Evolutionary conservation across 2,888 invertebrate genomes (phyloP).

Genomic region (Sinelater perroti): DNA sequence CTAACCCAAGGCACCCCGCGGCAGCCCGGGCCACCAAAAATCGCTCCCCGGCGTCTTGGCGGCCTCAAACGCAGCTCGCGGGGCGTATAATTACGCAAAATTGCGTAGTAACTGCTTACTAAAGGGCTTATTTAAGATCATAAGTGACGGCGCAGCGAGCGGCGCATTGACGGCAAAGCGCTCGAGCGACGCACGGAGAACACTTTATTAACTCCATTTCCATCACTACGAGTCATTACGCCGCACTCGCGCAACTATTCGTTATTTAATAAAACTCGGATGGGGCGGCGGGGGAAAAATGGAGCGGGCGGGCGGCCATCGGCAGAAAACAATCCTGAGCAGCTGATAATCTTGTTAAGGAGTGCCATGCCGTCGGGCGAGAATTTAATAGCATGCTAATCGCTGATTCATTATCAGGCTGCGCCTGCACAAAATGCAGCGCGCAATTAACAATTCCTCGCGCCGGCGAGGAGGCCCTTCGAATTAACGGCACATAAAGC

Average conservation of each 20-base stretch:
- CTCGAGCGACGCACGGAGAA: conserved; percentile 22
- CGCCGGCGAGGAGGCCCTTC: no score
- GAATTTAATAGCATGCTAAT: conserved; percentile 48
- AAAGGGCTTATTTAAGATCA: conserved; percentile 26
- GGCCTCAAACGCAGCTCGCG: background rate
- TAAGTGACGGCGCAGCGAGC: conserved; percentile 20
- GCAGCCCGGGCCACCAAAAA: no score
- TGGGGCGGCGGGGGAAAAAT: conserved; percentile 5
- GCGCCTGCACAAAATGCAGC: conserved; percentile 32
- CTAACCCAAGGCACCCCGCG: no score
- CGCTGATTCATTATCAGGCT: conserved; percentile 42
- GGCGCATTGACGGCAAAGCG: conserved; percentile 15
- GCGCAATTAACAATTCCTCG: conserved; percentile 4
- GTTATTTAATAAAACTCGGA: conserved; percentile 19
- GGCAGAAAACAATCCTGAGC: conserved; percentile 28
- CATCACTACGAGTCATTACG: conserved; percentile 25
- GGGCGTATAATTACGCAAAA: conserved; percentile 15
- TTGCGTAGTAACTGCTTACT: conserved; percentile 25
- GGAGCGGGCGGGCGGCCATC: conserved; percentile 4
- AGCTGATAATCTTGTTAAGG: conserved; percentile 46
- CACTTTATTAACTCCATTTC: conserved; percentile 26
- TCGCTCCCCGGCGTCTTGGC: no score
- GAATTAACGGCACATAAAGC: no score
- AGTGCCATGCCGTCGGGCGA: conserved; percentile 38
- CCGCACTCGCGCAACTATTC: conserved; percentile 5